These are phyloP conservation scores for Etheostoma perlongum DNA, from an alignment of 2,797 vertebrate species.

Conservation along the genomic window DNA sequence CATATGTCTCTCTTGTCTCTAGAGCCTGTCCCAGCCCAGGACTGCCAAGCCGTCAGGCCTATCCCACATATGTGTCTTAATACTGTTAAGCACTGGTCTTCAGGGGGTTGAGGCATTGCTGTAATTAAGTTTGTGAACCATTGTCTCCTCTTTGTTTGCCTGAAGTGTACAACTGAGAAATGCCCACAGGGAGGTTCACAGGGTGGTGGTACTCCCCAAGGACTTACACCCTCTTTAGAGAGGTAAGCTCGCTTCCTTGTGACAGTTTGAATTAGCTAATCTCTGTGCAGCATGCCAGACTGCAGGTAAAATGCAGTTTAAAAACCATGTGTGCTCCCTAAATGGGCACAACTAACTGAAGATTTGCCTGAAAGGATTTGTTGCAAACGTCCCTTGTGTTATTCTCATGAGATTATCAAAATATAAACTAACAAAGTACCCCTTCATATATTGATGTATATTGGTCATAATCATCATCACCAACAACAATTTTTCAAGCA, in stretches of 20 bases:
- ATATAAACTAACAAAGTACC: neutral
- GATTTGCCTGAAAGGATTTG: neutral
- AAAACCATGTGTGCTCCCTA: constrained; percentile 2
- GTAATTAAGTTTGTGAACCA: constrained; percentile 32
- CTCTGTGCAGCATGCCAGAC: neutral
- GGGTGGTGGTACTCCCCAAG: constrained; percentile 65
- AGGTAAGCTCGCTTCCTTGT: constrained; percentile 46
- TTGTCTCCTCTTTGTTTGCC: constrained; percentile 16
- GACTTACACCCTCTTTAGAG: constrained; percentile 53
- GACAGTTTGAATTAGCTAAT: constrained; percentile 28
- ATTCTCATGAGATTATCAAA: neutral
- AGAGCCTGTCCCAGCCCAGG: constrained; percentile 43
- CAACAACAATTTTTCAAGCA: neutral
- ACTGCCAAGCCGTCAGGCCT: constrained; percentile 62
- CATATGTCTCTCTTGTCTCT: constrained; percentile 72
- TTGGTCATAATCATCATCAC: neutral
- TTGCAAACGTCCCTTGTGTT: neutral
- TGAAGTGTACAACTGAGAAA: constrained; percentile 26
- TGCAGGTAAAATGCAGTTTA: neutral
- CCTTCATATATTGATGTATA: neutral
- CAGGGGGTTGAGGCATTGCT: constrained; percentile 25
- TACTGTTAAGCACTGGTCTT: constrained; percentile 48
- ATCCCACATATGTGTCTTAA: constrained; percentile 61
- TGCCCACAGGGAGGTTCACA: constrained; percentile 46
- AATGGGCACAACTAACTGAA: neutral